Conservation (phyloP, 2,888 invertebrate species). For the Syrista parreyssii region DNA sequence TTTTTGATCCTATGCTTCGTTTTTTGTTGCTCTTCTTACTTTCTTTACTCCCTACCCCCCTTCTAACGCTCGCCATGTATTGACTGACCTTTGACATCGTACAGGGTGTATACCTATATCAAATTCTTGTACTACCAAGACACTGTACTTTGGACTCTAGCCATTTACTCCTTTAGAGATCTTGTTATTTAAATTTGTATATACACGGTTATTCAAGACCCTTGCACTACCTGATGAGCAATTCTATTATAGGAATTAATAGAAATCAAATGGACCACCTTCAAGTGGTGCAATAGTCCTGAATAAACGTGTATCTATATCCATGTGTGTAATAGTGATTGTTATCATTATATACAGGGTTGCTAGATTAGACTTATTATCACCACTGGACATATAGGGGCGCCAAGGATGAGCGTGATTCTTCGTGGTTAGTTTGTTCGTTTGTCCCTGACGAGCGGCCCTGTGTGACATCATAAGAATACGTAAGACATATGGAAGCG, state of each 20-base stretch:
- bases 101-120: neutral
- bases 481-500: neutral
- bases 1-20: neutral
- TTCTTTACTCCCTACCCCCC: neutral
- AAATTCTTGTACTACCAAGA: neutral
- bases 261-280: too few species aligned
- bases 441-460: neutral
- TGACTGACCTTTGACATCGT: neutral
- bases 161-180: too few species aligned
- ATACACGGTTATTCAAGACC: too few species aligned
- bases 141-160: neutral
- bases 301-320: neutral
- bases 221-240: too few species aligned
- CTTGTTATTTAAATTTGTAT: too few species aligned
- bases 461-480: neutral
- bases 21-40: neutral
- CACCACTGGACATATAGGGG: neutral
- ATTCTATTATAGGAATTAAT: too few species aligned
- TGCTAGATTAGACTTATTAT: neutral
- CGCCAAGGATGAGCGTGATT: neutral
- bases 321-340: neutral
- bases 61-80: neutral
- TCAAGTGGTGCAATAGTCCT: too few species aligned
- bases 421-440: neutral
- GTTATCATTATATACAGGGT: neutral